Evolutionary conservation across 2,797 vertebrate species (phyloP).

Genomic region (Rhincodon typus): DNA sequence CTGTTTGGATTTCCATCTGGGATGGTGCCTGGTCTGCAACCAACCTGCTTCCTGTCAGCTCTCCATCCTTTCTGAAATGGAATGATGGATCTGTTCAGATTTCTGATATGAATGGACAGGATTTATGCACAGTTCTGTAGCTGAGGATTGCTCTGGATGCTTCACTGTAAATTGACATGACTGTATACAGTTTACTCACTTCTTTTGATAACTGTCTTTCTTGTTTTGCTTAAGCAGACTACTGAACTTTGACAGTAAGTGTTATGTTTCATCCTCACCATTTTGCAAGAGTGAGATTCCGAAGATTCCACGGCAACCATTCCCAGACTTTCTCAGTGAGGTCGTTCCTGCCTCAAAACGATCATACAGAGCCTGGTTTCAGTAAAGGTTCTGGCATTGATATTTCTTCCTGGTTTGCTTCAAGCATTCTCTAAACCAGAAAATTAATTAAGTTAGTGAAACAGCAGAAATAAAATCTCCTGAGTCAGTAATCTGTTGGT

Average conservation of each 20-base stretch:
- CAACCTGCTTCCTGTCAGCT: too few relatives aligned
- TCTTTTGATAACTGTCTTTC: background rate
- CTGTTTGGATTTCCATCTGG: background rate
- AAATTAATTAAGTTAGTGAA: background rate
- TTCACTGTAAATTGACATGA: background rate
- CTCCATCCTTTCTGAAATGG: background rate
- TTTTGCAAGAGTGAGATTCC: background rate
- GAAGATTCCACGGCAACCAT: background rate
- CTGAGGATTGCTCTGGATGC: background rate
- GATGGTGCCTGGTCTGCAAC: background rate
- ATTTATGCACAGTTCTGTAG: background rate
- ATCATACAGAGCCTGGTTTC: background rate
- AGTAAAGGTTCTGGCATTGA: background rate
- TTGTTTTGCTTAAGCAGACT: background rate
- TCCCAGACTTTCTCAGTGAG: background rate
- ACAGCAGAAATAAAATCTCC: background rate
- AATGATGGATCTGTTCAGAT: background rate
- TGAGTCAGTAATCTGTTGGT: background rate
- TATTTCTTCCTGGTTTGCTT: background rate
- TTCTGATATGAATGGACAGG: background rate
- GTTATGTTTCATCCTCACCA: background rate
- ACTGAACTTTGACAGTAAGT: background rate
- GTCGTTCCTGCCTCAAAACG: background rate
- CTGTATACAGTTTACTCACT: background rate
- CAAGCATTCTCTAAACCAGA: background rate